phyloP scores from a whole-genome alignment of 2,113 vertebrate genomes.

The Scopus umbretta region DNA sequence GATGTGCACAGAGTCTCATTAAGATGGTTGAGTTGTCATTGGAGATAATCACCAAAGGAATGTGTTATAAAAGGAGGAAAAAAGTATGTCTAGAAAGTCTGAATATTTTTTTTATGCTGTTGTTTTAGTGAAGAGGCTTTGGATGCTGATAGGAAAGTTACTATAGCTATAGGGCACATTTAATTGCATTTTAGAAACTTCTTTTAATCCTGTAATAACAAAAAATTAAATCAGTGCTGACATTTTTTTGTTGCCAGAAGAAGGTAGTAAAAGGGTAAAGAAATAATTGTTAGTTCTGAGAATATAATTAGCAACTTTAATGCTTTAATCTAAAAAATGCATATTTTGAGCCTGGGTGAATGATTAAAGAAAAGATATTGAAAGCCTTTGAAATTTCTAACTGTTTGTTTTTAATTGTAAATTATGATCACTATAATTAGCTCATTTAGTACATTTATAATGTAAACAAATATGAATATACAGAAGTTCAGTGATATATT shows the following conservation, averaged over 20 bases:
- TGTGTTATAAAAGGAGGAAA: slow-evolving; percentile 63
- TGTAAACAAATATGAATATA: slow-evolving; percentile 78
- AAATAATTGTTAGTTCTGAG: slow-evolving; percentile 87
- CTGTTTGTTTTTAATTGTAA: slow-evolving; percentile 83
- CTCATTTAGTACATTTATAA: slow-evolving; percentile 76
- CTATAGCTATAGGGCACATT: slow-evolving; percentile 82
- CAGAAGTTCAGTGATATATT: slow-evolving; percentile 68
- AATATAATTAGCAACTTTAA: slow-evolving; percentile 88
- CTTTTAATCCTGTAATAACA: slow-evolving; percentile 87
- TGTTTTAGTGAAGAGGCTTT: slow-evolving; percentile 78
- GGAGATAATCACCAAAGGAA: slow-evolving; percentile 76
- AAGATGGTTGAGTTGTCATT: slow-evolving; percentile 75
- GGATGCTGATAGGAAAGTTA: slow-evolving; percentile 78
- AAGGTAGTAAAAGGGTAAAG: slow-evolving; percentile 87
- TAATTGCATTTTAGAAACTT: slow-evolving; percentile 85
- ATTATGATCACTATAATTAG: slow-evolving; percentile 82
- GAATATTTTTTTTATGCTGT: slow-evolving; percentile 73
- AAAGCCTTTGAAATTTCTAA: slow-evolving; percentile 81
- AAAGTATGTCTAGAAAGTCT: slow-evolving; percentile 64
- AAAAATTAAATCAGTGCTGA: slow-evolving; percentile 86
- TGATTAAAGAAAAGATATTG: slow-evolving; percentile 84
- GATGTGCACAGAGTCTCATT: slow-evolving; percentile 74
- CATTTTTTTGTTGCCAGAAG: slow-evolving; percentile 86
- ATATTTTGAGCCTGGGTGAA: slow-evolving; percentile 80
- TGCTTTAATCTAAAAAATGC: slow-evolving; percentile 86